Evolutionary conservation across 2,888 invertebrate genomes (phyloP).

Genomic region (Plagiodera versicolora): DNA sequence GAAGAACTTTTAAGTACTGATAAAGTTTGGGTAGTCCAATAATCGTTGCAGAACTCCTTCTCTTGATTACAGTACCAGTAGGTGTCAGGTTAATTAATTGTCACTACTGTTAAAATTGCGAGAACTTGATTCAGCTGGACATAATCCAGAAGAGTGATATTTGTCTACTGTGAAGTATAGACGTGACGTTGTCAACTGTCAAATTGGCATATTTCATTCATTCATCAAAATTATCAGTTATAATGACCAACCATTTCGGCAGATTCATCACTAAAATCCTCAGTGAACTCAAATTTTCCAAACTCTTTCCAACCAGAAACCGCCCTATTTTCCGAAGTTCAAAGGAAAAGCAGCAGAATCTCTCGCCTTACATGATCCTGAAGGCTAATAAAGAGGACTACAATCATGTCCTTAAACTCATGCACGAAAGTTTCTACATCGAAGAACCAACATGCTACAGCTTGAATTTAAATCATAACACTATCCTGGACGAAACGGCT

Average conservation of each 20-base stretch:
- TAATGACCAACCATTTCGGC: conserved; percentile 38
- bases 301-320: neutral
- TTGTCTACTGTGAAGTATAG: too few relatives aligned
- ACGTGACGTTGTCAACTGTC: neutral
- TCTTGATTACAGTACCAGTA: too few relatives aligned
- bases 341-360: conserved; percentile 15
- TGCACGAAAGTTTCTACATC: conserved; percentile 58
- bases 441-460: conserved; percentile 57
- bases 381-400: conserved; percentile 54
- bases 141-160: too few relatives aligned
- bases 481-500: conserved; percentile 38
- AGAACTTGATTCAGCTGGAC: too few relatives aligned
- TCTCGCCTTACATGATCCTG: conserved; percentile 48
- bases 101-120: too few relatives aligned
- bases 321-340: conserved; percentile 13
- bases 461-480: conserved; percentile 54
- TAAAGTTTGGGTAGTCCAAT: too few relatives aligned
- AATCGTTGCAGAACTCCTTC: too few relatives aligned
- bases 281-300: conserved; percentile 15
- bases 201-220: neutral
- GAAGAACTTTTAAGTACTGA: too few relatives aligned
- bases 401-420: conserved; percentile 55
- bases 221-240: conserved; percentile 34
- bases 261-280: conserved; percentile 31
- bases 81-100: too few relatives aligned